Evolutionary conservation across 1,140 invertebrate species (phyloP).

Genomic region (Geopemphigus sp.): DNA sequence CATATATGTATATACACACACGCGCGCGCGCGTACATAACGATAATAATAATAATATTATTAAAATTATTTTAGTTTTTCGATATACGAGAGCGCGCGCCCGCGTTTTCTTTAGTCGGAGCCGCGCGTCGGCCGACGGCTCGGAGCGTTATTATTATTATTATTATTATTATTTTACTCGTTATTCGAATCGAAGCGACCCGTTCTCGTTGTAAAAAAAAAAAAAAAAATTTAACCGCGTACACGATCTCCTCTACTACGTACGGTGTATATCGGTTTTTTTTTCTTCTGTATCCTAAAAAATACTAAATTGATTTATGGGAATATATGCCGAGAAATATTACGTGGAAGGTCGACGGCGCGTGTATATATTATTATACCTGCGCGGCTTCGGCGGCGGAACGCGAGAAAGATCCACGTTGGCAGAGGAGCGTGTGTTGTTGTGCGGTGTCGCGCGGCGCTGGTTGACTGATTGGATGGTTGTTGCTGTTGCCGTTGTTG

Average conservation of each 20-base stretch:
- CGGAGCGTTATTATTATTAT: constrained; percentile 22
- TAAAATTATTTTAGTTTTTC: constrained; percentile 36
- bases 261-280: no score
- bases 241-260: no score
- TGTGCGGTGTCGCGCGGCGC: no score
- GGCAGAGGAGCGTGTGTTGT: no score
- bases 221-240: constrained; percentile 33
- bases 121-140: constrained; percentile 34
- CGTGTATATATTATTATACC: no score
- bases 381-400: no score
- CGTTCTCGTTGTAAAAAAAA: no score
- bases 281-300: constrained; percentile 20
- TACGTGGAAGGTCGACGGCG: constrained; percentile 1
- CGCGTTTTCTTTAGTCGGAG: neutral
- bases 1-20: no score
- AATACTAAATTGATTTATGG: constrained; percentile 41
- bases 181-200: constrained; percentile 14
- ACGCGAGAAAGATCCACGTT: no score
- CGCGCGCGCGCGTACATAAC: neutral
- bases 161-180: constrained; percentile 38
- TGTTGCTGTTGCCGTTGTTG: no score
- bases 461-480: no score
- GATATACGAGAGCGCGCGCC: neutral
- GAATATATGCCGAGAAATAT: constrained; percentile 16
- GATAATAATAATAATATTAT: constrained; percentile 31